These are phyloP conservation scores for Carlito syrichta DNA, from an alignment of 2,113 vertebrate genomes.

Conservation along the genomic window DNA sequence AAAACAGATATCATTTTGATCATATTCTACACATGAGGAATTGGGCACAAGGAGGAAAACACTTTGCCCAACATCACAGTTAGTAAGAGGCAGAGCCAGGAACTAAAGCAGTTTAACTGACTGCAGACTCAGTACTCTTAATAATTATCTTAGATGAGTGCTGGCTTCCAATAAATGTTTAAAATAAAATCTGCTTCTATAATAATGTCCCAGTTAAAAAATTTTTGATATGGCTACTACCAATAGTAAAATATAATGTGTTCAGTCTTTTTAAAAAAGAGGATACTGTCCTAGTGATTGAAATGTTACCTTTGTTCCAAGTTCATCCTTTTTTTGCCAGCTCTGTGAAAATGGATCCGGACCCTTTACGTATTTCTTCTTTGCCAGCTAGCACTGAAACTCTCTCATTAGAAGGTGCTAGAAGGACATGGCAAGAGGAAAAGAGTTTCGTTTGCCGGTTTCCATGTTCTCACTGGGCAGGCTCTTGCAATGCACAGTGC, in stretches of 20 bases:
- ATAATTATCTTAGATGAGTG: background rate
- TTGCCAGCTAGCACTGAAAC: background rate
- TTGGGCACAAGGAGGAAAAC: background rate
- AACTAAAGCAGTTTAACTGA: background rate
- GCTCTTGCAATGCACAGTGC: rapidly evolving
- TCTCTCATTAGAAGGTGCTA: background rate
- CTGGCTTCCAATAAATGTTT: background rate
- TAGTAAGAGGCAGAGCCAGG: background rate
- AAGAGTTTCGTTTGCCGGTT: background rate
- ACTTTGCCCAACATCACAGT: background rate
- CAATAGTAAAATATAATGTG: background rate
- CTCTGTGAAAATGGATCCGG: background rate
- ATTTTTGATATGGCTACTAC: background rate
- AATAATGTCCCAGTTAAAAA: background rate
- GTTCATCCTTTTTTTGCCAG: background rate
- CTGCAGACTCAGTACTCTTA: background rate
- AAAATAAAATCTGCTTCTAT: slow-evolving; percentile 6
- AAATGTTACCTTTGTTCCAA: background rate
- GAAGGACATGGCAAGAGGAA: background rate
- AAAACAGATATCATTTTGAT: background rate
- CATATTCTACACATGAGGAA: background rate
- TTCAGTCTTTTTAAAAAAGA: background rate
- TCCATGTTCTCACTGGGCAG: background rate
- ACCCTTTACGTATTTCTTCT: background rate
- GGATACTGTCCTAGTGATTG: background rate